phyloP scores from a whole-genome alignment of 2,797 vertebrate genomes.

The Rhincodon typus region DNA sequence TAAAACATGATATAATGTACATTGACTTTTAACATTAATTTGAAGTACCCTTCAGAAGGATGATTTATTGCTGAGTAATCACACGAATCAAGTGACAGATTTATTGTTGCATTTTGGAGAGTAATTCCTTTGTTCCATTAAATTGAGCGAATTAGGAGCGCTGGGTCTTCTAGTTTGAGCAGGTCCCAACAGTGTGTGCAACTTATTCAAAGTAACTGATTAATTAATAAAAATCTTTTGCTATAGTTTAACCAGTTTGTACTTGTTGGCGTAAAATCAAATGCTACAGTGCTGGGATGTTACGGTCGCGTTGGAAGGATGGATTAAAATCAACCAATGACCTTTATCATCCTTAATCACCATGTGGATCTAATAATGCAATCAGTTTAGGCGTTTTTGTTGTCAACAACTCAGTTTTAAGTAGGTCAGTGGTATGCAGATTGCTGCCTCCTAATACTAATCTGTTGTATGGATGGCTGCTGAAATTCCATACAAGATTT shows the following conservation, averaged over 20 bases:
- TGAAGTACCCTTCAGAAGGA: background rate
- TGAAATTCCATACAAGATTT: background rate
- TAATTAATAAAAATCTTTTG: background rate
- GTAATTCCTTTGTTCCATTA: background rate
- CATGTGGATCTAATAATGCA: background rate
- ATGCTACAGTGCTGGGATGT: background rate
- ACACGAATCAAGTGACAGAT: background rate
- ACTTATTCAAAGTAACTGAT: background rate
- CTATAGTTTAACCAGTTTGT: background rate
- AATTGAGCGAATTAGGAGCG: background rate
- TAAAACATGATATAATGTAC: background rate
- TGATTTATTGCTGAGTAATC: background rate
- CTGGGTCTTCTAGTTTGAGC: background rate
- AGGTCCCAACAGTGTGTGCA: background rate
- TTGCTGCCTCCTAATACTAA: background rate
- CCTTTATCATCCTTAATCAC: background rate
- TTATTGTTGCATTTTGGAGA: background rate
- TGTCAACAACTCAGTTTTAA: background rate
- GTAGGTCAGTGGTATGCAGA: background rate
- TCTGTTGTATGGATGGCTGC: background rate
- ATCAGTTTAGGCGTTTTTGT: background rate
- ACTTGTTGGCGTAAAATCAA: background rate
- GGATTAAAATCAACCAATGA: background rate
- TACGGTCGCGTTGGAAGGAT: background rate
- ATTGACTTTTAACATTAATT: background rate